phyloP scores from a whole-genome alignment of 2,888 invertebrate species.

The Caenorhabditis japonica region DNA sequence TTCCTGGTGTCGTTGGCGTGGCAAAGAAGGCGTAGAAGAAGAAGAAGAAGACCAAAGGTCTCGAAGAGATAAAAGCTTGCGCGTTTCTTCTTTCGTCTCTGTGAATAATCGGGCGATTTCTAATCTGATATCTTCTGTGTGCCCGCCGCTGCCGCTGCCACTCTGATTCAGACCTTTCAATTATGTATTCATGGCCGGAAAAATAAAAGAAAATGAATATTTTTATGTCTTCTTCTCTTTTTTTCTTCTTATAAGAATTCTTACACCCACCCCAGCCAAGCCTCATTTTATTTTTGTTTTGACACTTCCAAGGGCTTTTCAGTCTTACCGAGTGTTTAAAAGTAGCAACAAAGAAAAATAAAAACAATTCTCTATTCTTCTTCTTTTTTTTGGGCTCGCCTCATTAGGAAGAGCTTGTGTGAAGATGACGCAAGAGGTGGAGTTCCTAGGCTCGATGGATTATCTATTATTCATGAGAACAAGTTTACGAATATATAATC shows the following conservation, averaged over 20 bases:
- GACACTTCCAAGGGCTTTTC: constrained; percentile 9
- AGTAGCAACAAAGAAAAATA: too few species aligned
- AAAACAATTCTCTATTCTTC: too few species aligned
- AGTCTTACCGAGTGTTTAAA: constrained; percentile 30
- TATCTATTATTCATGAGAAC: constrained; percentile 41
- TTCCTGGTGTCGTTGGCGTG: too few species aligned
- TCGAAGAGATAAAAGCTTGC: constrained; percentile 4
- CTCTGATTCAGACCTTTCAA: constrained; percentile 33
- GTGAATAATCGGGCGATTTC: constrained; percentile 27
- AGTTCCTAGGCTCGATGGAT: neutral
- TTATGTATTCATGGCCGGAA: constrained; percentile 34
- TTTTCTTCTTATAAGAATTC: neutral
- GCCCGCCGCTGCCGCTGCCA: neutral
- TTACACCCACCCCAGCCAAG: constrained; percentile 6
- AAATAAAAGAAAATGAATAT: constrained; percentile 1
- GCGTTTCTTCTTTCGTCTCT: constrained; percentile 7
- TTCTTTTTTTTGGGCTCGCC: constrained; percentile 26
- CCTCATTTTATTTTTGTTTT: constrained; percentile 12
- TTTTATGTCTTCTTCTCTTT: neutral
- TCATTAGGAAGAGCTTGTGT: constrained; percentile 42
- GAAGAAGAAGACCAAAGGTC: constrained; percentile 38
- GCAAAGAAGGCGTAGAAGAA: too few species aligned
- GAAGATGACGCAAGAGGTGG: constrained; percentile 24
- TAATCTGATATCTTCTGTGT: constrained; percentile 39
- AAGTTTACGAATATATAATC: constrained; percentile 29